These are phyloP conservation scores for Lycaena phlaeas DNA, from an alignment of 2,888 invertebrate genomes.

Conservation along the genomic window DNA sequence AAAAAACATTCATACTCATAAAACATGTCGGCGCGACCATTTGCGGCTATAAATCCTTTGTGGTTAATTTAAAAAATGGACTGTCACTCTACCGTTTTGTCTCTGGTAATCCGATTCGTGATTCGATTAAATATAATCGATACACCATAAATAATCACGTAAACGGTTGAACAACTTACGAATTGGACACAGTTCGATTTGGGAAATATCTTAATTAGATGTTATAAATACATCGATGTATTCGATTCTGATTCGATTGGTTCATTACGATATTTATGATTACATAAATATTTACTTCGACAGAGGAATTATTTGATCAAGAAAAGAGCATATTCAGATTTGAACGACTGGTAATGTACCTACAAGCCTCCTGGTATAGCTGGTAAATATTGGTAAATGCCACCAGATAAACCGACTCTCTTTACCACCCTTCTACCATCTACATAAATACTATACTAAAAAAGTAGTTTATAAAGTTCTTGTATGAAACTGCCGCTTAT, in stretches of 20 bases:
- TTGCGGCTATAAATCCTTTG: slow-evolving; percentile 3
- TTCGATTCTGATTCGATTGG: no score
- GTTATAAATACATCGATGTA: slow-evolving; percentile 7
- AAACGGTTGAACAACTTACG: slow-evolving; percentile 8
- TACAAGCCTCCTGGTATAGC: no score
- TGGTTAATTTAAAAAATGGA: slow-evolving; percentile 9
- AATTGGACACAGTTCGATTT: slow-evolving; percentile 5
- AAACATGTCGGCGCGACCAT: neutral
- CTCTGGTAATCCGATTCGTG: slow-evolving; percentile 3
- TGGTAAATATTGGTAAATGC: no score
- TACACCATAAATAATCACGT: slow-evolving; percentile 6
- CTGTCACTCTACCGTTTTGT: slow-evolving; percentile 3
- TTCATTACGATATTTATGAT: slow-evolving; percentile 15
- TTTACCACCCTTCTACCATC: no score
- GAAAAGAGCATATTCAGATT: no score
- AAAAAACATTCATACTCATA: slow-evolving; percentile 3
- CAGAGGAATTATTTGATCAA: no score
- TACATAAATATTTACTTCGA: no score
- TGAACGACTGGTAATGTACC: no score
- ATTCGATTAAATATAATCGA: slow-evolving; percentile 5
- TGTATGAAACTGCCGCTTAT: no score
- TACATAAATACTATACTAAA: no score
- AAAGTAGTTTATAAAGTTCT: no score
- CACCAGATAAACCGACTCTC: no score
- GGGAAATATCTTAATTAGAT: slow-evolving; percentile 6